A percentile compares a stretch with the other conserved stretches of the same genome.
Conservation (phyloP, 1,140 invertebrate genomes). For the Melipona quadrifasciata region DNA sequence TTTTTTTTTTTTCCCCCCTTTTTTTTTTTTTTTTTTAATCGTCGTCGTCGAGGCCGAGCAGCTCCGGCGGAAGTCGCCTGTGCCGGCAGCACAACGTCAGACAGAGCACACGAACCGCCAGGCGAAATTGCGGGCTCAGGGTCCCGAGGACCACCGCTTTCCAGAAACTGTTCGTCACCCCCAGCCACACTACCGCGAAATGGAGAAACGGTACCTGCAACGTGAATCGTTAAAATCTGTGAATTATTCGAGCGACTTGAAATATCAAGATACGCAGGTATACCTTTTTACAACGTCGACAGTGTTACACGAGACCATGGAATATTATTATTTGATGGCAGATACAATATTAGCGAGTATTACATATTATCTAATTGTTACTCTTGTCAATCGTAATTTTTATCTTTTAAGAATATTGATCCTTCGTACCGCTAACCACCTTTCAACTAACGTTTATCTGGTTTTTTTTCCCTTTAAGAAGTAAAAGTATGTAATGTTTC, state of each 20-base stretch:
- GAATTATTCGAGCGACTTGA: not conserved
- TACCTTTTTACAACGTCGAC: not conserved
- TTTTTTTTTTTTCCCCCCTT: constrained; percentile 24
- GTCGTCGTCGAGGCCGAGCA: constrained; percentile 91
- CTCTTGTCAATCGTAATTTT: too few relatives aligned
- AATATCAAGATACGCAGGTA: not conserved
- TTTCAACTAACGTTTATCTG: too few relatives aligned
- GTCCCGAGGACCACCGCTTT: constrained; percentile 94
- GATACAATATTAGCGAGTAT: too few relatives aligned
- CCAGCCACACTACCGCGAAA: constrained; percentile 96
- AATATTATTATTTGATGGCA: too few relatives aligned
- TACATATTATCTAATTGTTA: too few relatives aligned
- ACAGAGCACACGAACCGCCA: constrained; percentile 92
- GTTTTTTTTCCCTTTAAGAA: too few relatives aligned
- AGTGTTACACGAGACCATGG: not conserved
- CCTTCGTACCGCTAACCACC: too few relatives aligned
- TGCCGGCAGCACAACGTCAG: constrained; percentile 94
- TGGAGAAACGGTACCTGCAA: constrained; percentile 92
- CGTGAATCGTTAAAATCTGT: not conserved
- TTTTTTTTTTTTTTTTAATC: constrained; percentile 82
- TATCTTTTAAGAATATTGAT: too few relatives aligned
- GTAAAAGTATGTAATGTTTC: too few relatives aligned
- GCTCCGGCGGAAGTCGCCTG: constrained; percentile 89
- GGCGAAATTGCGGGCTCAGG: constrained; percentile 94
- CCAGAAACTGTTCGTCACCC: constrained; percentile 96